A percentile compares a stretch with the other conserved stretches of the same genome.
phyloP scores from a whole-genome alignment of 2,113 vertebrate species.

The Chaetura pelagica region DNA sequence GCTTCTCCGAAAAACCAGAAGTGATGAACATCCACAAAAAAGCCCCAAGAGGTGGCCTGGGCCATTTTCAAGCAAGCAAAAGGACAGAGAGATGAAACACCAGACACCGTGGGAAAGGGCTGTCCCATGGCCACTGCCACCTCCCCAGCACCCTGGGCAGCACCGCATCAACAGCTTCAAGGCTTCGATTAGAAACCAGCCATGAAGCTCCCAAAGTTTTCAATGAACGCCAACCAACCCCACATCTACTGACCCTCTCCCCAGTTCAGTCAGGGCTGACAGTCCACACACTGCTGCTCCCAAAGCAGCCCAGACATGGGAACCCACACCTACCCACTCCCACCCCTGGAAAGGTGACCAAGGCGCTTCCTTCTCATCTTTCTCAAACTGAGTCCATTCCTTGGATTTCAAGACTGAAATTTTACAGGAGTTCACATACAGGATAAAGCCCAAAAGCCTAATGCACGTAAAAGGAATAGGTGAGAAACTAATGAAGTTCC shows the following conservation, averaged over 20 bases:
- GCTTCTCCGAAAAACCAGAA: not conserved
- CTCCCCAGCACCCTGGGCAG: fast-evolving
- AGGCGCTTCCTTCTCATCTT: not conserved
- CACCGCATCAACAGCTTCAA: not conserved
- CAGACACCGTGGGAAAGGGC: not conserved
- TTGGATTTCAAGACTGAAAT: fast-evolving
- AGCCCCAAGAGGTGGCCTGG: not conserved
- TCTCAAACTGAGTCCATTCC: not conserved
- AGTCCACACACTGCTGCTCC: fast-evolving
- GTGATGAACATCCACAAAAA: not conserved
- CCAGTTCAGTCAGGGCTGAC: not conserved
- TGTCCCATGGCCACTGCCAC: not conserved
- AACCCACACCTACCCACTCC: not conserved
- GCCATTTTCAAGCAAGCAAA: not conserved
- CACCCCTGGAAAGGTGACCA: not conserved
- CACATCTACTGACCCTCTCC: not conserved
- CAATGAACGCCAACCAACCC: not conserved
- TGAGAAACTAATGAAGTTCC: not conserved
- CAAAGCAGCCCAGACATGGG: fast-evolving
- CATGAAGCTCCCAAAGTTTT: not conserved
- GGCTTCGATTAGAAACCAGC: not conserved
- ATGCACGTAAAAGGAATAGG: not conserved
- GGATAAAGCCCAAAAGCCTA: not conserved
- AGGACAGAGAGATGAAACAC: not conserved
- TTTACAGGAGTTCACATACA: not conserved